Evolutionary conservation across 2,797 vertebrate species (phyloP), one percentile per base, ranked within the genome.

Genomic region (Pangasius macronema): DNA sequence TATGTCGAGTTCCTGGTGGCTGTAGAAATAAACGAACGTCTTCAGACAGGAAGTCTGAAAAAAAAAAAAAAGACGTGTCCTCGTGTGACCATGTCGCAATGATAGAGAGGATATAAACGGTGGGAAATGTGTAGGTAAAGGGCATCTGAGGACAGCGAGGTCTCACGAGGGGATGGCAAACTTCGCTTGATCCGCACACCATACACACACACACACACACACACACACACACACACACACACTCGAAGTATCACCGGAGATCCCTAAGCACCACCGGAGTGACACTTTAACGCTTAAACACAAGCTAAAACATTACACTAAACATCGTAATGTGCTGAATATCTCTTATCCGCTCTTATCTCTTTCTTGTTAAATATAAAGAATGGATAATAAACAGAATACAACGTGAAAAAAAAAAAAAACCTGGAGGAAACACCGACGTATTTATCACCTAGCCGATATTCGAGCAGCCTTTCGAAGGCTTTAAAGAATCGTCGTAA

Each of bases 181-280:
- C 7, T 20, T 11, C 16, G n/a, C 49, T 4, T 14, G 53, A 53
- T 53, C 53, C 14, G 14, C 53, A 61, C 77, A 80, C 79, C 39
- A 76, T 27, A 76, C 73, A 76, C 73, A 77, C 46, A 51, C 73
- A 49, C 76, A 36, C 30, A 80, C 76, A 80, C 77, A 61, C 79
- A 80, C 73, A 46, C 39, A 76, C 27, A 76, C 46, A 51, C 72
- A 75, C 73, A 30, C 75, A n/a, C 77, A 59, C 53, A 81, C 79
- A 80, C 22, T 6, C 42, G 1, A 39, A 18, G 18, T 39, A 72
- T 42, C 36, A 39, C 68, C 20, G 36, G 10, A 42, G 39, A 42
- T 6, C 39, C 39, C 42, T 1, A 39, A 8, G 18, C 22, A 72
- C 24, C 36, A 39, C 68, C 6, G 14, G 27, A 30, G 73, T 0